Percentiles rank a stretch among this genome's conserved stretches.
phyloP scores from a whole-genome alignment of 2,113 vertebrate species.

The Gasterosteus aculeatus region DNA sequence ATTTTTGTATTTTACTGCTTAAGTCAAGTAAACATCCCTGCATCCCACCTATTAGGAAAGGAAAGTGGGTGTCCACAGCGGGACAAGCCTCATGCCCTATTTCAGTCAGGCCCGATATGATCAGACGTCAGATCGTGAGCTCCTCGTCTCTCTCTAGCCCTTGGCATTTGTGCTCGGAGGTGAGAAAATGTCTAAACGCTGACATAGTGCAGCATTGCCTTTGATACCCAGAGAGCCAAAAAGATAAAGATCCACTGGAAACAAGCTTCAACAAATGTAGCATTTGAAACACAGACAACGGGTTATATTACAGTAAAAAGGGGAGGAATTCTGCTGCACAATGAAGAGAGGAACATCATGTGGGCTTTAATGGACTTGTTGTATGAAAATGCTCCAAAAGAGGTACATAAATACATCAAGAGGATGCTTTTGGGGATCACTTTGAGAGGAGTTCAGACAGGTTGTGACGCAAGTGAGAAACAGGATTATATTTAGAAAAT shows the following conservation, averaged over 20 bases:
- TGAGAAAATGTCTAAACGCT: constrained; percentile 75
- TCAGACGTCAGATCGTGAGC: constrained; percentile 72
- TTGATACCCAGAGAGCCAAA: constrained; percentile 49
- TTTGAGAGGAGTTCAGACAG: not conserved
- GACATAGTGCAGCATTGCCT: constrained; percentile 61
- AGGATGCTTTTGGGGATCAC: not conserved
- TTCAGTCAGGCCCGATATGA: constrained; percentile 79
- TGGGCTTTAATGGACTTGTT: not conserved
- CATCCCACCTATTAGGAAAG: constrained; percentile 28
- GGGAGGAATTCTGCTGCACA: not conserved
- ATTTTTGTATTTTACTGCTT: constrained; percentile 23
- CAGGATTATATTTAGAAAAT: not conserved
- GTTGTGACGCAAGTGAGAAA: constrained; percentile 16
- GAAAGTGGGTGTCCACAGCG: constrained; percentile 54
- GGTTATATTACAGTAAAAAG: constrained; percentile 24
- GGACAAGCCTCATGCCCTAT: constrained; percentile 69
- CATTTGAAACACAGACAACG: constrained; percentile 11
- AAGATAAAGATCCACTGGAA: constrained; percentile 52
- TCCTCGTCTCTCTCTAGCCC: constrained; percentile 52
- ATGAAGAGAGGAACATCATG: constrained; percentile 33
- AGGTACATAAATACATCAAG: not conserved
- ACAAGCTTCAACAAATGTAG: constrained; percentile 18
- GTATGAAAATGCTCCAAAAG: constrained; percentile 19
- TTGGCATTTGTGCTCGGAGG: constrained; percentile 64
- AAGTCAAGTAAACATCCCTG: constrained; percentile 26